phyloP scores from a whole-genome alignment of 2,888 invertebrate genomes.

The Campoletis raptor region DNA sequence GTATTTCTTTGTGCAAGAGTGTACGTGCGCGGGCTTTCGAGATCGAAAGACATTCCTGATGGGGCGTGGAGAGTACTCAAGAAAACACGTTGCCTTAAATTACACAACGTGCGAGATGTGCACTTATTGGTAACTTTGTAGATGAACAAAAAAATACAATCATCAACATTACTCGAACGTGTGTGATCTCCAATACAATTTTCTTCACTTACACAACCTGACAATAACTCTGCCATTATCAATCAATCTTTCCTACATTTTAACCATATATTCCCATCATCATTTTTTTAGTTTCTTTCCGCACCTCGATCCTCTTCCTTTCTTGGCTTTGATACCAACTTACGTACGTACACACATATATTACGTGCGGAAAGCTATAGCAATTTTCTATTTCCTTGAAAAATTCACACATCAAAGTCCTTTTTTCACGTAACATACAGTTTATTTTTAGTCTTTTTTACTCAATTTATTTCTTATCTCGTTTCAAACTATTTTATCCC shows the following conservation, averaged over 20 bases:
- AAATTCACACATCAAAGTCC: slow-evolving; percentile 5
- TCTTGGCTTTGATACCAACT: not conserved
- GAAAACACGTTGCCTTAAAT: slow-evolving; percentile 26
- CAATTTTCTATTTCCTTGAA: not conserved
- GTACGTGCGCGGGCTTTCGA: slow-evolving; percentile 16
- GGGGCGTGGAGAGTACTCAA: slow-evolving; percentile 13
- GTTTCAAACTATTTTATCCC: not conserved
- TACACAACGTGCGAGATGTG: not conserved
- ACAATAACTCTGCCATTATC: not conserved
- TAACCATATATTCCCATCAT: not conserved
- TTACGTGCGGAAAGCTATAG: not conserved
- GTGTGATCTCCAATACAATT: not conserved
- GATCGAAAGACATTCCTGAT: slow-evolving; percentile 62
- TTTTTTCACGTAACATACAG: not conserved
- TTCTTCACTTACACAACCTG: not conserved
- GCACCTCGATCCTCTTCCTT: not conserved
- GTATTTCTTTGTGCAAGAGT: slow-evolving; percentile 12
- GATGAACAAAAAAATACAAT: not conserved
- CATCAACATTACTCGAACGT: not conserved
- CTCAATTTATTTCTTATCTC: not conserved
- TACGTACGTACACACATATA: not conserved
- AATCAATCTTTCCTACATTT: not conserved
- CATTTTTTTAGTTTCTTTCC: not conserved
- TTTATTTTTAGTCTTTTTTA: not conserved
- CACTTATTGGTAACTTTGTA: not conserved